Conservation (phyloP, 2,797 vertebrate species). For the Bothrops alternatus region DNA sequence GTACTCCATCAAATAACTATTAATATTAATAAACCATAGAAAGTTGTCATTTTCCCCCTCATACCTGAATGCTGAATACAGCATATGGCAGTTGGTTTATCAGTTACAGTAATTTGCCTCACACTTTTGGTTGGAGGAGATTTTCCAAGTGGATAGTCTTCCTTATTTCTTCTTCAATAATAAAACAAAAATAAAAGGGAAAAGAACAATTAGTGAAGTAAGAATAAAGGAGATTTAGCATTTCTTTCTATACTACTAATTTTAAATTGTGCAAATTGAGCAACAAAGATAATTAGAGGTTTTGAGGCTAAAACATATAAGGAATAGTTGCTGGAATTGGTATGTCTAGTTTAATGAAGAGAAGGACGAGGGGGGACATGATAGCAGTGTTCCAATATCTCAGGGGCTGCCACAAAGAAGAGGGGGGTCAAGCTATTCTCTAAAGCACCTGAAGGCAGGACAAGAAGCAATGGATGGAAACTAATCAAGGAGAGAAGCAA, state of each 20-base stretch:
- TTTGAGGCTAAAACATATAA: no score
- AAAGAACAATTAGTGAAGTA: neutral
- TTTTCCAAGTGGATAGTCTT: constrained; percentile 75
- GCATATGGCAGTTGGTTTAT: constrained; percentile 67
- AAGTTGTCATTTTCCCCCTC: neutral
- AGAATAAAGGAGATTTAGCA: neutral
- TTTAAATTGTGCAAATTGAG: neutral
- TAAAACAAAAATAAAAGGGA: constrained; percentile 4
- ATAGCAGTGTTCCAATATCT: no score
- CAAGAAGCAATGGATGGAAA: no score
- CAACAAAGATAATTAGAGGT: no score
- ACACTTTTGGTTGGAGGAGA: constrained; percentile 65
- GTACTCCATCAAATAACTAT: neutral
- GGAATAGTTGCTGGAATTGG: no score
- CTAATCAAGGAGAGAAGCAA: no score
- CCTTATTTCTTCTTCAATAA: constrained; percentile 64
- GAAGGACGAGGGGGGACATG: no score
- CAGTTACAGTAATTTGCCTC: constrained; percentile 60
- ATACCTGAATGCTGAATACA: constrained; percentile 84
- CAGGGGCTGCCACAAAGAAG: no score
- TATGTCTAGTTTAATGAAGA: no score
- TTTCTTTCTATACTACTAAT: neutral
- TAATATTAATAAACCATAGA: constrained; percentile 4
- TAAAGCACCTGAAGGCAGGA: no score
- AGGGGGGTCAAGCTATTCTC: no score